Base-by-base conservation (phyloP, 2,888 invertebrate species). In the Pinctada fucata region DNA sequence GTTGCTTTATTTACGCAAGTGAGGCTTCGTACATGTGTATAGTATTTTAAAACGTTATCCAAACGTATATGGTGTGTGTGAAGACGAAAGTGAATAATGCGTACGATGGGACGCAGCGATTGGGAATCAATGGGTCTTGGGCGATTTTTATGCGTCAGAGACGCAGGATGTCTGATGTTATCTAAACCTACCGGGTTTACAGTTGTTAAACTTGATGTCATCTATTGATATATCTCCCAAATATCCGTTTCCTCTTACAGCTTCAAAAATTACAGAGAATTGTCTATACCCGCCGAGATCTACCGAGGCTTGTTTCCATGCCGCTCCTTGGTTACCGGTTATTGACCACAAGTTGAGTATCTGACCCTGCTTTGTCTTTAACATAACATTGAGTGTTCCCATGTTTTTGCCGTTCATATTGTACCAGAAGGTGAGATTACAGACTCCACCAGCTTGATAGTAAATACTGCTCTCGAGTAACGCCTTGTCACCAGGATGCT, bases 371-470 rank as follows among this genome's bases (percentile, higher is more conserved):
- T 72, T 71, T 2, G 80, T 82, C 71, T 86, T 86, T 48, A 88
- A 71, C 1, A 87, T 76, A 10, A 90, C 84, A 70, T 84, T 85
- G n/a, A 91, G 84, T 0, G 81, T 78, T 8, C 88, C 88, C 5
- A 88, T 85, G 52, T 86, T 81, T n/a, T 70, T 72, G 16, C 91
- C 91, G 52, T 84, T 83, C 85, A 90, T 90, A 79, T 90, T 88
- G 81, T 91, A 91, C 91, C 91, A 92, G 83, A 92, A 90, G 48
- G 86, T 85, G 74, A 90, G 70, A 93, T 96, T 95, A 91, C 98
- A 98, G 45, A 96, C 96, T 85, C 96, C 95, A 88, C 95, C 95
- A 91, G 96, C 97, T 76, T 94, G 80, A 67, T 79, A 85, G 75
- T 88, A 87, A 0, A 82, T 58, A 58, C 81, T 72, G 13, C 85